Conservation (phyloP, 2,888 invertebrate genomes). For the Gibbula magus region DNA sequence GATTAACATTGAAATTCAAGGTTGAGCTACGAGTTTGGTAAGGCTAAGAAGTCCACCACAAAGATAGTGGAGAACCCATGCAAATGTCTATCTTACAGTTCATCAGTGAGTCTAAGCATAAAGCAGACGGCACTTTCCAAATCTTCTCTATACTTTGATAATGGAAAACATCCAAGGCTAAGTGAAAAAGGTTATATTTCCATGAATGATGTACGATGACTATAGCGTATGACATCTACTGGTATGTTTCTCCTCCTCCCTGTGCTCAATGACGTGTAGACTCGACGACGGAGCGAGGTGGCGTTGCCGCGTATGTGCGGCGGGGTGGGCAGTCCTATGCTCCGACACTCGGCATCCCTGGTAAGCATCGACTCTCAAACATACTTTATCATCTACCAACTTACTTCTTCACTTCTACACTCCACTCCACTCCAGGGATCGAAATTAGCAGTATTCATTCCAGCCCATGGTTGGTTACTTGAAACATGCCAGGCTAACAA, state of each 20-base stretch:
- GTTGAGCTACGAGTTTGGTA: too few relatives aligned
- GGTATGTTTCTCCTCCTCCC: neutral
- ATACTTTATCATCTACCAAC: too few relatives aligned
- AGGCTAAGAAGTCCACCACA: too few relatives aligned
- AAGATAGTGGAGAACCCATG: too few relatives aligned
- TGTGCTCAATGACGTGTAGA: conserved; percentile 30
- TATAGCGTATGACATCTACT: neutral
- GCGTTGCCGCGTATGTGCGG: conserved; percentile 63
- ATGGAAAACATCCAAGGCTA: neutral
- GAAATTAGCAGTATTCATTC: too few relatives aligned
- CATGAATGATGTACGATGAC: neutral
- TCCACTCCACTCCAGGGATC: too few relatives aligned
- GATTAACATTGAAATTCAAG: too few relatives aligned
- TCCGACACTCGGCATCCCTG: conserved; percentile 58
- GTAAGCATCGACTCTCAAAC: conserved; percentile 42
- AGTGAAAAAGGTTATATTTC: neutral
- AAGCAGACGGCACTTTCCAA: neutral
- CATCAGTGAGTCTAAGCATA: neutral
- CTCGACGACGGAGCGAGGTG: conserved; percentile 59
- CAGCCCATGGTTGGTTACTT: too few relatives aligned
- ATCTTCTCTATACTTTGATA: neutral
- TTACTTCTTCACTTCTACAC: too few relatives aligned
- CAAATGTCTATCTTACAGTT: neutral
- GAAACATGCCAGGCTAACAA: too few relatives aligned
- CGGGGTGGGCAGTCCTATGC: conserved; percentile 53